Evolutionary conservation across 2,797 vertebrate species (phyloP), one percentile per base, ranked within the genome.

Genomic region (Cottoperca gobio): DNA sequence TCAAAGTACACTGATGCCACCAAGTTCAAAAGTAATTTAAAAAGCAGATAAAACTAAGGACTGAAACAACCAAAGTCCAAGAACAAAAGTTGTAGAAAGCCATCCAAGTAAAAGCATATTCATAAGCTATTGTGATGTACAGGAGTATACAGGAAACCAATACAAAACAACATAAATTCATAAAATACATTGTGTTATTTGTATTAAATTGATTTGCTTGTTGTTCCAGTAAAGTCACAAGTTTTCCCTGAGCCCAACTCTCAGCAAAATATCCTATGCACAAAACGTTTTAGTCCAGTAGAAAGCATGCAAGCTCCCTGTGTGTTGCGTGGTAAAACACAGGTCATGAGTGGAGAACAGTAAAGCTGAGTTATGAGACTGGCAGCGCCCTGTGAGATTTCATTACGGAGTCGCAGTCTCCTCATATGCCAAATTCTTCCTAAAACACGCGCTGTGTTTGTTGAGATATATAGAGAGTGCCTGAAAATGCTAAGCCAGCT

Each of bases 11-110:
- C 75, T 33, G 78, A 92, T 88, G 86, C 86, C 85, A 91, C 87
- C 78, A 84, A 85, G 86, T 88, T 89, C 84, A 88, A 82, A 88
- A 85, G 72, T 83, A 89, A 91, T 85, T 73, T 76, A 62, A 89
- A 92, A 87, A 92, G 77, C 89, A 91, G 82, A 86, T 89, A 80
- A 83, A 86, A 79, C 40, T 19, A 8, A 48, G 40, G 55, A 50
- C 57, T 58, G 55, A 55, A 77, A 74, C 54, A 77, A 70, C 26
- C 43, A 26, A 46, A 74, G 43, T 57, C 64, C 48, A 2, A 42
- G 48, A 48, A 54, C 31, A 58, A 33, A 72, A 43, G 31, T 45
- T 75, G 70, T 40, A 26, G 1, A 24, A 49, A 71, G 9, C 3
- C 10, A 28, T 40, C 7, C 4, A 21, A 71, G 35, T 24, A 53